phyloP scores from a whole-genome alignment of 2,797 vertebrate species.

The Lerista edwardsae region DNA sequence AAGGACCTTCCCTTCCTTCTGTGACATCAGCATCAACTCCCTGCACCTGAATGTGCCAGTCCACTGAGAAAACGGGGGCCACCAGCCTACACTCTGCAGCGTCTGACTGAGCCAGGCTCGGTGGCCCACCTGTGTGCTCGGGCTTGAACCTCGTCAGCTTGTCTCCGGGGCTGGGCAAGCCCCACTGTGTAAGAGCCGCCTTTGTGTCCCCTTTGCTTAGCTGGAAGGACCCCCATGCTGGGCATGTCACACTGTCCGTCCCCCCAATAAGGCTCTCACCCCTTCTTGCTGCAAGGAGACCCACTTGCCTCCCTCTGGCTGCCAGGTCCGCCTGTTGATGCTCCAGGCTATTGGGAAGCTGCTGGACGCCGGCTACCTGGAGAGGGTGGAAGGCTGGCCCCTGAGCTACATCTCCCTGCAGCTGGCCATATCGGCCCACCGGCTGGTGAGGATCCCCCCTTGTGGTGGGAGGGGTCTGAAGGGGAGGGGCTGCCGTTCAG shows the following conservation, averaged over 20 bases:
- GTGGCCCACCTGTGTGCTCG: too few species aligned
- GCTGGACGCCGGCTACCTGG: not conserved
- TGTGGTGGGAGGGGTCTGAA: not conserved
- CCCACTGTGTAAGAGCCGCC: not conserved
- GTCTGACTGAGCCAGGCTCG: too few species aligned
- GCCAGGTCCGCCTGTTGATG: not conserved
- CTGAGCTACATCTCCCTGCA: conserved; percentile 26
- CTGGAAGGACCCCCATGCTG: not conserved
- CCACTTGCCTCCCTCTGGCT: not conserved
- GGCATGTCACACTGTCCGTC: not conserved
- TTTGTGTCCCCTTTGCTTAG: not conserved
- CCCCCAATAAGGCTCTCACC: not conserved
- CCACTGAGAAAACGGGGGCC: too few species aligned
- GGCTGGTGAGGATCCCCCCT: conserved; percentile 2
- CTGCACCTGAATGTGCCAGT: too few species aligned
- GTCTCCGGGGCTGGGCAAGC: not conserved
- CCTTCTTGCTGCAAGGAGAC: not conserved
- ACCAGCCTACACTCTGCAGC: too few species aligned
- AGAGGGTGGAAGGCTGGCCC: conserved; percentile 31
- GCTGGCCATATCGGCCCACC: not conserved
- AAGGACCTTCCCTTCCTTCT: too few species aligned
- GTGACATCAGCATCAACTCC: too few species aligned
- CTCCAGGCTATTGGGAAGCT: conserved; percentile 8
- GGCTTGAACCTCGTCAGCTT: too few species aligned
- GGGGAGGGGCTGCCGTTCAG: not conserved